Evolutionary conservation across 2,113 vertebrate genomes (phyloP).

Genomic region (Macrotus californicus): DNA sequence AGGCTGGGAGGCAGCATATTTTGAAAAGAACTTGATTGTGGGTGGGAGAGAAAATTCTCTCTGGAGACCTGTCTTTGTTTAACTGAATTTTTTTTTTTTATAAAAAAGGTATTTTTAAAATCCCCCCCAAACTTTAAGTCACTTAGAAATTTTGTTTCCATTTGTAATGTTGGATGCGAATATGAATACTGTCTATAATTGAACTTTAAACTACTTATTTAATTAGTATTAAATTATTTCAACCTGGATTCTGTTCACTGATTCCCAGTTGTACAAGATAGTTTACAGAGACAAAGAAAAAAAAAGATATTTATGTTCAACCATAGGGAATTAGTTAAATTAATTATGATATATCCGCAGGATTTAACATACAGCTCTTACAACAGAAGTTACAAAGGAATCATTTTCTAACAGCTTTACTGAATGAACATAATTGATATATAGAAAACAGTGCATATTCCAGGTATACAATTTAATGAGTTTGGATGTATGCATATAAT

Average conservation of each 20-base stretch:
- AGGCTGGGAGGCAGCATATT: background rate
- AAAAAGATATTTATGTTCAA: background rate
- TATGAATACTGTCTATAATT: background rate
- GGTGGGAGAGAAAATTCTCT: background rate
- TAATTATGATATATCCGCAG: background rate
- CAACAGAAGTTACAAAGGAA: background rate
- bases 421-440: background rate
- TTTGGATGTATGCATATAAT: background rate
- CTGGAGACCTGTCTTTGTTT: background rate
- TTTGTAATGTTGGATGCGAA: background rate
- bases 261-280: background rate
- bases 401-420: background rate
- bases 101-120: background rate
- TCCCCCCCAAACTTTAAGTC: background rate
- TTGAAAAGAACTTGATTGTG: background rate
- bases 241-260: background rate
- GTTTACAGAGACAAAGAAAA: background rate
- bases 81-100: background rate
- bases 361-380: background rate
- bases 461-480: background rate
- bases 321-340: background rate
- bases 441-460: background rate
- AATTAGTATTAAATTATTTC: background rate
- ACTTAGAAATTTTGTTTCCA: background rate
- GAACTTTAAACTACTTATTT: background rate